Conservation (phyloP, 2,888 invertebrate genomes). For the Drosophila neoperkinsi region DNA sequence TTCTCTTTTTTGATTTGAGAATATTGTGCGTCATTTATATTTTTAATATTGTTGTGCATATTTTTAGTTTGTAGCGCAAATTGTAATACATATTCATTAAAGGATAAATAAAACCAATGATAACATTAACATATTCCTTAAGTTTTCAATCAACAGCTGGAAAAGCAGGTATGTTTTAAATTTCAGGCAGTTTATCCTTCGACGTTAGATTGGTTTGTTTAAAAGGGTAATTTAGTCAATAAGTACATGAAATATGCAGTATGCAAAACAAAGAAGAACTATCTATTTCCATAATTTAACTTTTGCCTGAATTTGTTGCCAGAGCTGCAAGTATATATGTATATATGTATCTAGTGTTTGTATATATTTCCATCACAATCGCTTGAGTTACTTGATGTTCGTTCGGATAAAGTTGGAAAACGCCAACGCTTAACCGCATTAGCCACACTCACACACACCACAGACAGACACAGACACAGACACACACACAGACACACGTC, state of each 20-base stretch:
- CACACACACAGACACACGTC: conserved; percentile 3
- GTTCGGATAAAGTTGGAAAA: conserved; percentile 15
- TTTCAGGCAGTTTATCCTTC: not conserved
- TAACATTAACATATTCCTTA: conserved; percentile 26
- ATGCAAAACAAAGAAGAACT: not conserved
- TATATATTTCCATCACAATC: not conserved
- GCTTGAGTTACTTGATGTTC: conserved; percentile 9
- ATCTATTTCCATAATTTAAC: not conserved
- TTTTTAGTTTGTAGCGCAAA: conserved; percentile 66
- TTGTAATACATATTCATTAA: conserved; percentile 56
- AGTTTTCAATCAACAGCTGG: not conserved
- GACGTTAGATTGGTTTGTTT: not conserved
- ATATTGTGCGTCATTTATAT: conserved; percentile 41
- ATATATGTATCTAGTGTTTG: not conserved
- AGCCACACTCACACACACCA: conserved; percentile 19
- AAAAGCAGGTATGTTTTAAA: not conserved
- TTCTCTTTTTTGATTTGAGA: conserved; percentile 11
- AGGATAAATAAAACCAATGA: conserved; percentile 70
- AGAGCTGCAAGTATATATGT: conserved; percentile 3
- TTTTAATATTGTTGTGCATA: conserved; percentile 27
- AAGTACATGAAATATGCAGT: not conserved
- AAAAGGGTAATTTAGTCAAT: not conserved
- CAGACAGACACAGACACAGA: not conserved
- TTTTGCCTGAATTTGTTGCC: conserved; percentile 20
- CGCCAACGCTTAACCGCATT: conserved; percentile 31